Evolutionary conservation across 2,797 vertebrate species (phyloP).

Genomic region (Galaxias olidus): DNA sequence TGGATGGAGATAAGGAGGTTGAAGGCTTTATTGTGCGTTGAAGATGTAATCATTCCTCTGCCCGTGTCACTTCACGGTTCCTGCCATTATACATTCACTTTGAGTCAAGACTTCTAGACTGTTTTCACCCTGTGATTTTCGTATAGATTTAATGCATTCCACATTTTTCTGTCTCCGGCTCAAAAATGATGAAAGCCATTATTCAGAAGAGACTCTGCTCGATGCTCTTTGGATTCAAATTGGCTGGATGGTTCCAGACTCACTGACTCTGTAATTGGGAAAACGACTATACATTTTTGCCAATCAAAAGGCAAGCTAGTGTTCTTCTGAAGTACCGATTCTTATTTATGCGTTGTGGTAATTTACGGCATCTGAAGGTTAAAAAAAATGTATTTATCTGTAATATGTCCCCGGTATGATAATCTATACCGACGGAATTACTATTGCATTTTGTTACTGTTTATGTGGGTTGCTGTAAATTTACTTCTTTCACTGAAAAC

Average conservation of each 20-base stretch:
- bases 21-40: constrained; percentile 30
- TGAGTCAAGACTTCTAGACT: constrained; percentile 23
- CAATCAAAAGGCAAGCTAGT: too few relatives aligned
- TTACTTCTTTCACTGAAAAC: too few relatives aligned
- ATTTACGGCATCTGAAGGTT: too few relatives aligned
- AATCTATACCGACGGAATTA: too few relatives aligned
- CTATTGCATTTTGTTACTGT: too few relatives aligned
- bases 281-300: too few relatives aligned
- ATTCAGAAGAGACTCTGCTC: background rate
- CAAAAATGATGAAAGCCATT: background rate
- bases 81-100: constrained; percentile 34
- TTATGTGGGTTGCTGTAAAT: too few relatives aligned
- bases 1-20: constrained; percentile 47
- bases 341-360: too few relatives aligned
- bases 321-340: too few relatives aligned
- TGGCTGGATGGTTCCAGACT: background rate
- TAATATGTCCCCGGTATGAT: too few relatives aligned
- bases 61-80: constrained; percentile 35
- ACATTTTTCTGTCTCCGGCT: constrained; percentile 19
- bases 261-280: too few relatives aligned
- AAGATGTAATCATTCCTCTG: constrained; percentile 27
- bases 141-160: constrained; percentile 29
- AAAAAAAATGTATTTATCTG: too few relatives aligned
- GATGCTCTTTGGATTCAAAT: background rate
- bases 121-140: constrained; percentile 37